Evolutionary conservation across 1,140 invertebrate species (phyloP).

Genomic region (Drosophila orosa): DNA sequence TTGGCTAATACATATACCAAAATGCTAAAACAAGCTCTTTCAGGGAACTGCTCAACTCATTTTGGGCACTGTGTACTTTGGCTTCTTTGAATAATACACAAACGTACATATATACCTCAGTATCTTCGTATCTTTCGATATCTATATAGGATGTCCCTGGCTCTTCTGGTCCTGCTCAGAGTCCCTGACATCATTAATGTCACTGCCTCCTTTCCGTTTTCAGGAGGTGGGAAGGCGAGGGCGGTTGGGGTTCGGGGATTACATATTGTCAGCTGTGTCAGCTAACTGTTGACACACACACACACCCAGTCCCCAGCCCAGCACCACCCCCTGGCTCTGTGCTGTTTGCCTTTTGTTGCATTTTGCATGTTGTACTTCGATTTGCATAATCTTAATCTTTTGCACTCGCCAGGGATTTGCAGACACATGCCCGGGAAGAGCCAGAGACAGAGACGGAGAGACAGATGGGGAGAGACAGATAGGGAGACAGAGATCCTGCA

Average conservation of each 20-base stretch:
- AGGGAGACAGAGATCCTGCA: not conserved
- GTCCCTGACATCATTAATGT: slow-evolving; percentile 70
- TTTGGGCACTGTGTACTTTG: not conserved
- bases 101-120: too few relatives aligned
- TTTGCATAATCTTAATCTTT: slow-evolving; percentile 78
- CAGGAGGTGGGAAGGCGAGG: not conserved
- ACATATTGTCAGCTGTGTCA: slow-evolving; percentile 49
- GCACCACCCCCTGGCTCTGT: slow-evolving; percentile 6
- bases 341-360: slow-evolving; percentile 67
- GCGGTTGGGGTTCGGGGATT: not conserved
- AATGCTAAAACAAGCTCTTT: not conserved
- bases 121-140: slow-evolving; percentile 15
- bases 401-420: slow-evolving; percentile 66
- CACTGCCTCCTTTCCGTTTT: slow-evolving; percentile 9
- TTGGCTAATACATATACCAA: not conserved
- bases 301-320: not conserved
- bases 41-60: not conserved
- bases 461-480: not conserved
- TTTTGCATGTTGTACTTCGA: slow-evolving; percentile 74
- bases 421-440: slow-evolving; percentile 22
- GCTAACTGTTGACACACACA: slow-evolving; percentile 22
- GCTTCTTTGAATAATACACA: not conserved
- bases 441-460: not conserved
- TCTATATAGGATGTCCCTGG: not conserved
- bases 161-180: slow-evolving; percentile 26